Base-by-base conservation (phyloP, 1,140 invertebrate genomes). In the Metaphire vulgaris region DNA sequence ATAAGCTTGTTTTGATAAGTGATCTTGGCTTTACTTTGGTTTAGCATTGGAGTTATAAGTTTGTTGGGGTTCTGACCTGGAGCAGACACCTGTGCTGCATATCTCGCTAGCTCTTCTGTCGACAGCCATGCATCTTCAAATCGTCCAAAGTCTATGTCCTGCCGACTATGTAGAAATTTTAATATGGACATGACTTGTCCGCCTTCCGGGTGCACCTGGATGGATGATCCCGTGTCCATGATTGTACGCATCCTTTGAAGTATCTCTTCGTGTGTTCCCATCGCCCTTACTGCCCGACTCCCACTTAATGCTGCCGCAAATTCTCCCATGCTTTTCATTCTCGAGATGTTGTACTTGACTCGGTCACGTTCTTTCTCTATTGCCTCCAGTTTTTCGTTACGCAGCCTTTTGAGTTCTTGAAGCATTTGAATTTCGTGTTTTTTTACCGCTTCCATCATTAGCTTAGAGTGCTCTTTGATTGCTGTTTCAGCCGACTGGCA, bases 191-290 rank as follows among this genome's bases (percentile, higher is more conserved):
- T 1, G 30, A 33, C 26, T 12, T 26, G 65, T 32, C 74, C 65
- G 64, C 28, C 64, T 75, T 56, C 2, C 74, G 15, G 64, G 74
- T 31, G 30, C 32, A 33, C 32, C 15, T 28, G 28, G 30, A 16
- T 65, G 56, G 68, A 33, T 16, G 69, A 30, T 33, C 70, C 75
- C 1, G 34, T 64, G 33, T 70, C 75, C 15, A 41, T 68, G 14
- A 76, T 41, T 6, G 75, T 76, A 2, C 75, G 75, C 75, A 76
- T 76, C 29, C 75, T 67, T 41, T 76, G 68, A 33, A 76, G 33
- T 33, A 76, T 32, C 34, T 76, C 75, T 21, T 76, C 75, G 75
- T 76, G 75, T 1, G 70, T 33, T 26, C 67, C 75, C 68, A 76
- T 73, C 68, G 56, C 12, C 14, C 65, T 67, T 16, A 76, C 29